Conservation (phyloP, 53 echinoderm and acorn worm species). For the Holothuria scabra region DNA sequence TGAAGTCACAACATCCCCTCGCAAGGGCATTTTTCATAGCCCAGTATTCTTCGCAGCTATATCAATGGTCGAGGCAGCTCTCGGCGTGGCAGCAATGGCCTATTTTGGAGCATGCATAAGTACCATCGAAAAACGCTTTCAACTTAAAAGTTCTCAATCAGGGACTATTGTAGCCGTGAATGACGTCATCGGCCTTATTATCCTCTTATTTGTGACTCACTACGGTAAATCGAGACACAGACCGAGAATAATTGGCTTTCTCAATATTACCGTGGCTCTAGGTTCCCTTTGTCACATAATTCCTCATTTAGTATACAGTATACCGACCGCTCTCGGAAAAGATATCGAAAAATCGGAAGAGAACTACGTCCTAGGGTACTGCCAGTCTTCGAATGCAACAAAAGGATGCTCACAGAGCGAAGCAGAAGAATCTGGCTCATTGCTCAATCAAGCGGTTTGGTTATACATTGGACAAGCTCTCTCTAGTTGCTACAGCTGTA, state of each 20-base stretch:
- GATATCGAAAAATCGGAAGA: background rate
- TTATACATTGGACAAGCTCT: slow-evolving; percentile 73
- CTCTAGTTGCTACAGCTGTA: slow-evolving; percentile 32
- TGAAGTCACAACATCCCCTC: background rate
- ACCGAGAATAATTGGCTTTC: slow-evolving; percentile 73
- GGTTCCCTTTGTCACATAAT: slow-evolving; percentile 24
- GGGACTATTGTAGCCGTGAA: slow-evolving; percentile 74
- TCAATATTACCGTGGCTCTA: slow-evolving; percentile 6
- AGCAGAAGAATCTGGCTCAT: slow-evolving; percentile 47
- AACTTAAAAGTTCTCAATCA: slow-evolving; percentile 82
- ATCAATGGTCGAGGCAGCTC: slow-evolving; percentile 20
- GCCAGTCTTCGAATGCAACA: background rate
- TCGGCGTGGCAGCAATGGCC: slow-evolving; percentile 51
- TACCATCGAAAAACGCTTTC: slow-evolving; percentile 91
- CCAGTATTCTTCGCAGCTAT: slow-evolving; percentile 15
- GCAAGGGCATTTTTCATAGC: slow-evolving; percentile 18
- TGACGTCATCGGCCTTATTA: slow-evolving; percentile 69
- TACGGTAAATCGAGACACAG: slow-evolving; percentile 90
- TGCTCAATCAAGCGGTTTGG: slow-evolving; percentile 58
- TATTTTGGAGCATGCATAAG: slow-evolving; percentile 80
- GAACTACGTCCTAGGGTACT: background rate
- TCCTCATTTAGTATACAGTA: slow-evolving; percentile 35
- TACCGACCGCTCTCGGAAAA: slow-evolving; percentile 26
- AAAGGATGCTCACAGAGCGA: slow-evolving; percentile 42
- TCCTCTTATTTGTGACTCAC: slow-evolving; percentile 86